A percentile compares a stretch with the other conserved stretches of the same genome.
These are phyloP conservation scores for Speoplatyrhinus poulsoni DNA, from an alignment of 2,113 vertebrate species.

Conservation along the genomic window DNA sequence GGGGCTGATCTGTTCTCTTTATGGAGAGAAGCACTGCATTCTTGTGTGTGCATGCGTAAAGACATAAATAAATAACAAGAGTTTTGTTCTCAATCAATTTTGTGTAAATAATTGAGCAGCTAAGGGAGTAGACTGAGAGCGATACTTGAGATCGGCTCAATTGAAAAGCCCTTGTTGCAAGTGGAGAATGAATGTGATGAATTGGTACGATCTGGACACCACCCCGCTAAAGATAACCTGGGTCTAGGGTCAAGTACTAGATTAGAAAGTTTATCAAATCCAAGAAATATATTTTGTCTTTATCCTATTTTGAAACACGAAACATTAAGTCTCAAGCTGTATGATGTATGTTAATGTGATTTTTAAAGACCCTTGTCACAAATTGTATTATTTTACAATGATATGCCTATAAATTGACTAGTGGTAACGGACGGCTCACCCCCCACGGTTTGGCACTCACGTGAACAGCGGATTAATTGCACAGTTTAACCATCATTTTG, in stretches of 20 bases:
- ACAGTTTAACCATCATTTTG: no score
- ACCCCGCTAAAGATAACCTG: not conserved
- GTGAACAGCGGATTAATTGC: no score
- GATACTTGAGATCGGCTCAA: constrained; percentile 12
- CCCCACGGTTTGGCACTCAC: no score
- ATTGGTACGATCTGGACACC: not conserved
- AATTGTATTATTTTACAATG: no score
- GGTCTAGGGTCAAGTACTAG: not conserved
- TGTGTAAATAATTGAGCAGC: constrained; percentile 49
- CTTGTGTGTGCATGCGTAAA: not conserved
- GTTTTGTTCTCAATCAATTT: constrained; percentile 56
- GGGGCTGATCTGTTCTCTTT: not conserved
- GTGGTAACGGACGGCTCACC: no score
- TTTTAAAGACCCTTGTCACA: no score
- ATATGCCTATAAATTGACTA: no score
- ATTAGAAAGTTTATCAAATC: not conserved
- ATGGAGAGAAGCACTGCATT: not conserved
- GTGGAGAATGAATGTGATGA: not conserved
- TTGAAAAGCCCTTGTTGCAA: constrained; percentile 14
- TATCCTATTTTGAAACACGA: not conserved
- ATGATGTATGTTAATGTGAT: not conserved
- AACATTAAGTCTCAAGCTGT: not conserved
- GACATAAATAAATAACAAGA: constrained; percentile 32
- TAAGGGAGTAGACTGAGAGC: constrained; percentile 25
- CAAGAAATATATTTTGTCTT: not conserved